Percentiles rank a stretch among this genome's conserved stretches.
Conservation (phyloP, 2,113 vertebrate species). For the Rattus rattus region DNA sequence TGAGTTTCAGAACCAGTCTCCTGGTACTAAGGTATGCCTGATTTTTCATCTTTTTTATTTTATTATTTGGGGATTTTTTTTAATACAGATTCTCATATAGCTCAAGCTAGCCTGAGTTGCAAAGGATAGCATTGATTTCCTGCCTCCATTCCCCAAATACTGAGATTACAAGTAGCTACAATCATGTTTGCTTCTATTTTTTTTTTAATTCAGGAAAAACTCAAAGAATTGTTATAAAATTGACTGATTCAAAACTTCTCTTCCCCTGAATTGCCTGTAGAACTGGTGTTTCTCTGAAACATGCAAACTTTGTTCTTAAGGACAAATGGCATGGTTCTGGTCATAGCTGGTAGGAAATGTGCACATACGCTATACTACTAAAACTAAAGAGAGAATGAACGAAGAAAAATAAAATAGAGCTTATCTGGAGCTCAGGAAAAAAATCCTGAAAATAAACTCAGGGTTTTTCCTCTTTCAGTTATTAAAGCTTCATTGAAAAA, state of each 20-base stretch:
- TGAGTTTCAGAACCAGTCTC: not conserved
- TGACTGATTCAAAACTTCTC: not conserved
- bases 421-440: not conserved
- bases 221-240: conserved; percentile 28
- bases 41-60: not conserved
- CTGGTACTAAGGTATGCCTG: not conserved
- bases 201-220: conserved; percentile 15
- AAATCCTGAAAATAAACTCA: not conserved
- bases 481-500: conserved; percentile 51
- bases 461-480: not conserved
- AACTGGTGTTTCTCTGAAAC: conserved; percentile 19
- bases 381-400: not conserved
- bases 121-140: not conserved
- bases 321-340: not conserved
- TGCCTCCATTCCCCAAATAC: not conserved
- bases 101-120: not conserved
- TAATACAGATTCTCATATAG: not conserved
- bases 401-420: conserved; percentile 15
- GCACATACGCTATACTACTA: not conserved
- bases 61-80: not conserved
- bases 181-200: not conserved
- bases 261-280: not conserved
- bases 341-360: not conserved
- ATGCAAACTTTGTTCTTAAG: not conserved
- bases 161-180: not conserved